These are phyloP conservation scores for Drosophila dives DNA, from an alignment of 2,888 invertebrate genomes.

Conservation along the genomic window DNA sequence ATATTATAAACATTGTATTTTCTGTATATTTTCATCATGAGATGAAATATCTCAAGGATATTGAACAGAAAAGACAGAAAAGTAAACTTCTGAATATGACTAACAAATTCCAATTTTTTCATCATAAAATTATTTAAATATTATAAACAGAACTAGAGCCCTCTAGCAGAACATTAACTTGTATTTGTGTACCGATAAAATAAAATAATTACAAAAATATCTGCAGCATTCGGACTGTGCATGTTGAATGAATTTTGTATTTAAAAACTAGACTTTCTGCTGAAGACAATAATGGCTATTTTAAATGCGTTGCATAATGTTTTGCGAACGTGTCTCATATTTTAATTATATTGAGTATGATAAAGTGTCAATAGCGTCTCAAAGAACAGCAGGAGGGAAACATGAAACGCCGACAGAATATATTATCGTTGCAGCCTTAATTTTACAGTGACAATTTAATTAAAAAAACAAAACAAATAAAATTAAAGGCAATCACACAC, in stretches of 20 bases:
- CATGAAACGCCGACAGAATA: slow-evolving; percentile 18
- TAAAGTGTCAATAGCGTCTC: slow-evolving; percentile 29
- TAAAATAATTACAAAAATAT: not conserved
- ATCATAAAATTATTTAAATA: not conserved
- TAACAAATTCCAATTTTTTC: not conserved
- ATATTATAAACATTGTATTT: too few relatives aligned
- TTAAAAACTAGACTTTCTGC: not conserved
- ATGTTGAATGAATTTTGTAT: not conserved
- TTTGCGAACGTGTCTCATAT: slow-evolving; percentile 14
- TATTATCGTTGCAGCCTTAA: slow-evolving; percentile 8
- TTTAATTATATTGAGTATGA: slow-evolving; percentile 38
- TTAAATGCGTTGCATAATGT: slow-evolving; percentile 13
- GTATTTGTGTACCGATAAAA: not conserved
- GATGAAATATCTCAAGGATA: not conserved
- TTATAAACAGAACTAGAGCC: not conserved
- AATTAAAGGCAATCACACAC: not conserved
- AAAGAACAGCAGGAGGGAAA: slow-evolving; percentile 4
- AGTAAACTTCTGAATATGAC: not conserved
- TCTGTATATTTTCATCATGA: not conserved
- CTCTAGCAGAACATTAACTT: not conserved
- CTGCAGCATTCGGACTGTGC: not conserved
- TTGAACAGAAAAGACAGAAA: not conserved
- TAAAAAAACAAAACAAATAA: slow-evolving; percentile 14
- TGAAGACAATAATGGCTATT: not conserved
- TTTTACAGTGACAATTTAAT: slow-evolving; percentile 33